Percentiles rank a stretch among this genome's conserved stretches.
phyloP scores from a whole-genome alignment of 2,113 vertebrate genomes.

The Emydocephalus ijimae region DNA sequence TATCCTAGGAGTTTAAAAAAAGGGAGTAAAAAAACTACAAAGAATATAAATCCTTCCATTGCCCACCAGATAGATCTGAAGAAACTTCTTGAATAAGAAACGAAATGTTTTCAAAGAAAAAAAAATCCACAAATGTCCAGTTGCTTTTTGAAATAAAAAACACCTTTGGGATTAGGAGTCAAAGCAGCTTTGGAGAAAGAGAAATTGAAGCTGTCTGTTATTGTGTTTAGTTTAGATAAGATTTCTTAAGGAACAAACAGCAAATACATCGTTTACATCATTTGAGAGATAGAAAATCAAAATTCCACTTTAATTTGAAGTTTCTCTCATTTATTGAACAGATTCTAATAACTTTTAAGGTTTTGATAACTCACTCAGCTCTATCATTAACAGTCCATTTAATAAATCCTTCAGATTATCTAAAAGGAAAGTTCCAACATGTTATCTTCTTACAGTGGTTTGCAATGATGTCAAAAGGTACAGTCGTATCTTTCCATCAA shows the following conservation, averaged over 20 bases:
- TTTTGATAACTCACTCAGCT: not conserved
- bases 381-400: not conserved
- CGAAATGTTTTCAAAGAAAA: not conserved
- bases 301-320: not conserved
- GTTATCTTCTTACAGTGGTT: not conserved
- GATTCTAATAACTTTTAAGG: not conserved
- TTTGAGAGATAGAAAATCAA: not conserved
- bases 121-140: not conserved
- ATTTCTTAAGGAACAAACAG: conserved; percentile 1
- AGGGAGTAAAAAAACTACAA: not conserved
- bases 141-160: not conserved
- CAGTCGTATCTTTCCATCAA: not conserved
- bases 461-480: not conserved
- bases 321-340: not conserved
- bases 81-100: not conserved
- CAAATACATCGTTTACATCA: not conserved
- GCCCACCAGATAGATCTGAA: not conserved
- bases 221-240: not conserved
- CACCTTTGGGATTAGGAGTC: not conserved
- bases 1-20: not conserved
- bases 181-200: not conserved
- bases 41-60: not conserved
- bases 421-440: not conserved
- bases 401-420: not conserved
- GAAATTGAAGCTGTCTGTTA: too few species aligned